Conservation (phyloP, 2,797 vertebrate genomes). For the Sardinella longiceps region DNA sequence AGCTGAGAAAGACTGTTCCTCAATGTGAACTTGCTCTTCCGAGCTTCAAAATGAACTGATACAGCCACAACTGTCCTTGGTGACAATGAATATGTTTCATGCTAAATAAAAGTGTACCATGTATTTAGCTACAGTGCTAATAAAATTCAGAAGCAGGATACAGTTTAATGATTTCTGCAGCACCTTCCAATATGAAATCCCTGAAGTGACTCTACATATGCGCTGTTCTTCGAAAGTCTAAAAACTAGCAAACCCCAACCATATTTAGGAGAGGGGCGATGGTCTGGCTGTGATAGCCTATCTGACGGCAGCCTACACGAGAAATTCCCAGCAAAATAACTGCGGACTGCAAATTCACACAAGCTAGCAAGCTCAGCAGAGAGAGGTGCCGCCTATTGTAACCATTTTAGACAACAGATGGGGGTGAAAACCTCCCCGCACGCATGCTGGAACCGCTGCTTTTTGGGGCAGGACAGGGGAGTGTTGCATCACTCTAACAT, state of each 20-base stretch:
- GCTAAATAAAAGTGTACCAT: not conserved
- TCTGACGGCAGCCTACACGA: constrained; percentile 38
- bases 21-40: not conserved
- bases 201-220: not conserved
- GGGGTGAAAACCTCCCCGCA: constrained; percentile 57
- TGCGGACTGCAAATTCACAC: constrained; percentile 20
- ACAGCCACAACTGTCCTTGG: not conserved
- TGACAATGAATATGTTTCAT: not conserved
- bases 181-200: not conserved
- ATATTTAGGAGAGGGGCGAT: constrained; percentile 25
- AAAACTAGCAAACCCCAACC: not conserved
- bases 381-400: constrained; percentile 79
- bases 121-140: not conserved
- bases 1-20: not conserved
- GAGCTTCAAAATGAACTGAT: not conserved
- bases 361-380: constrained; percentile 71
- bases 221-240: not conserved
- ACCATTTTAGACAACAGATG: constrained; percentile 84
- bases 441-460: constrained; percentile 30
- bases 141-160: not conserved
- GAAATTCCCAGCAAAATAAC: constrained; percentile 46
- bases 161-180: not conserved
- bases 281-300: constrained; percentile 26
- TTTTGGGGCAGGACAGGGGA: constrained; percentile 37
- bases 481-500: constrained; percentile 55